Percentiles rank a stretch among this genome's conserved stretches.
phyloP scores from a whole-genome alignment of 1,140 invertebrate genomes.

The Mizuhopecten yessoensis region DNA sequence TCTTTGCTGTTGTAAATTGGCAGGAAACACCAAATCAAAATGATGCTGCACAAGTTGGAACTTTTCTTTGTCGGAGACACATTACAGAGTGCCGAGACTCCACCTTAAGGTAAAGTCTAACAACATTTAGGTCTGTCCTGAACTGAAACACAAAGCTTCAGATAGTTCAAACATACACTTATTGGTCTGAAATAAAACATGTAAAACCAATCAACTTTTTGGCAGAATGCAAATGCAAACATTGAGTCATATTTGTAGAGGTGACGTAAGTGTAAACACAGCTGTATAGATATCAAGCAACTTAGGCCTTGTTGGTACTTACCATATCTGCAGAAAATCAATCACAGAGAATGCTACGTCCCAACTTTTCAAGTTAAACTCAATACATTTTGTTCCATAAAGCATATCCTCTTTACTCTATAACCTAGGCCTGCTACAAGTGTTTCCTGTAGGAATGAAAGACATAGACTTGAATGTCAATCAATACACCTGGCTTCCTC shows the following conservation, averaged over 20 bases:
- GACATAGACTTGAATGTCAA: neutral
- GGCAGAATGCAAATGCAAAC: neutral
- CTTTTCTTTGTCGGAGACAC: too few relatives aligned
- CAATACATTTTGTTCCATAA: neutral
- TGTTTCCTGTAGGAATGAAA: neutral
- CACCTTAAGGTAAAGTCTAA: too few relatives aligned
- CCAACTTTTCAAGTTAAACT: neutral
- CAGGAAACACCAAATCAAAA: too few relatives aligned
- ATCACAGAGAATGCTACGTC: neutral
- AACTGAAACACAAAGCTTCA: neutral
- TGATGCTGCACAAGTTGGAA: too few relatives aligned
- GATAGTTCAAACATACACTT: neutral
- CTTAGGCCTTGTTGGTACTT: neutral
- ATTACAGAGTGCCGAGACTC: too few relatives aligned
- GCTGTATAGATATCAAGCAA: neutral
- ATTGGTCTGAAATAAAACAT: neutral
- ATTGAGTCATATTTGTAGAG: constrained; percentile 8
- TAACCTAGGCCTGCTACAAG: neutral
- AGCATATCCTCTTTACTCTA: neutral
- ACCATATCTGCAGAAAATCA: neutral
- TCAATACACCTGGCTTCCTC: constrained; percentile 22
- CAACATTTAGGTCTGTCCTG: neutral
- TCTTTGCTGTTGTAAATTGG: too few relatives aligned
- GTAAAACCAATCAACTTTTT: constrained; percentile 17
- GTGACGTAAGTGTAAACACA: neutral